Evolutionary conservation across 2,888 invertebrate genomes (phyloP), one percentile per base, ranked within the genome.

Genomic region (Tipula helvola): DNA sequence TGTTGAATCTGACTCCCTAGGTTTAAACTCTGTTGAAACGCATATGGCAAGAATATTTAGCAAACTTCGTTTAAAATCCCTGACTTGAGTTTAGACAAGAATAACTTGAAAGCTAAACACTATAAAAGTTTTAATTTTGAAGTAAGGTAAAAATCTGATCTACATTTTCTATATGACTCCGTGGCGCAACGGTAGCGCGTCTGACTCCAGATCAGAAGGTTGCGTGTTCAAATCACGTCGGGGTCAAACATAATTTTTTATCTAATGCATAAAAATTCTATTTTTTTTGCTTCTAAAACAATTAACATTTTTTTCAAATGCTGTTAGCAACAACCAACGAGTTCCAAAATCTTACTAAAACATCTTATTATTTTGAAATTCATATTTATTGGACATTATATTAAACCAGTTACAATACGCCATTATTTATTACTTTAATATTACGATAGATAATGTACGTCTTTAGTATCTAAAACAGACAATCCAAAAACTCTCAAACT

Each of bases 121-220:
- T 44, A 10, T 44, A 44, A 44, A 44, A 41, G 10, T 12, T 12
- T 44, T 10, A 44, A 12, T 3, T 44, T 12, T 7, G 44, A 44
- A 44, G 0, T 44, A 44, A 39, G 3, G 3, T 39, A 7, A 7
- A 39, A 39, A 39, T 7, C 12, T 44, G 44, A 44, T 44, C 10
- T 2, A 10, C 8, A 1, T 1, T 10, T 52, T 18, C 0, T 28
- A 28, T 12, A 84, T 84, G 87, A 87, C 87, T 87, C 87, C 87
- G 87, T 87, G 86, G 87, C 86, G 87, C 87, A 87, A 87, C 86
- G 87, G 87, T 87, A 87, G 87, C 86, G 87, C 87, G 87, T 87
- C 87, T 87, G 87, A 87, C 87, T 87, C 87, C 87, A 87, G 87
- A 87, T 87, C 87, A 87, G 87, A 87, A 87, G 87, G 87, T 87